Evolutionary conservation across 2,113 vertebrate genomes (phyloP).

Genomic region (Gymnogyps californianus): DNA sequence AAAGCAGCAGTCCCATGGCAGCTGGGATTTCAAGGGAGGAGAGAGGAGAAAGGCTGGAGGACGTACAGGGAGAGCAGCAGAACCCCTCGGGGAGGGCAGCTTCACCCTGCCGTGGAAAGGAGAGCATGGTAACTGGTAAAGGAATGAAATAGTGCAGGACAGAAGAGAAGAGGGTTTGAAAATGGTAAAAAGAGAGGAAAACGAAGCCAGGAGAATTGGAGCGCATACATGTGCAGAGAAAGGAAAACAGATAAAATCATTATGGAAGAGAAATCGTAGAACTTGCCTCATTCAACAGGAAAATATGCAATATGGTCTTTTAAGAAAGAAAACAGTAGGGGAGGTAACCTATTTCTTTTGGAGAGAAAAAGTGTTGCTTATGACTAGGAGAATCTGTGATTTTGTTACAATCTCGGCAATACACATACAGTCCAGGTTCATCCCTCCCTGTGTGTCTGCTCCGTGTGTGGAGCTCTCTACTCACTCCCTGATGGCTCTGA

Average conservation of each 20-base stretch:
- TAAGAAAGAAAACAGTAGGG: neutral
- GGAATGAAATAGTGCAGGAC: neutral
- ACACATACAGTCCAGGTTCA: rapidly evolving
- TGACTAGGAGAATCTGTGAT: neutral
- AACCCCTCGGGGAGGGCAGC: neutral
- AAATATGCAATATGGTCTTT: neutral
- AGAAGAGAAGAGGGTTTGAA: neutral
- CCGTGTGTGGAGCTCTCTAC: neutral
- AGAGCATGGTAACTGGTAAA: neutral
- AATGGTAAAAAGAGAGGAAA: neutral
- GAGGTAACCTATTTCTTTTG: neutral
- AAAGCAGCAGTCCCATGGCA: neutral
- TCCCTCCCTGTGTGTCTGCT: neutral
- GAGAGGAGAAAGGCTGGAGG: neutral
- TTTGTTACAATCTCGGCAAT: neutral
- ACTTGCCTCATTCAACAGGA: neutral
- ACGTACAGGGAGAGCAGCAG: neutral
- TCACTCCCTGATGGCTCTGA: neutral
- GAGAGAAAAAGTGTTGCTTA: neutral
- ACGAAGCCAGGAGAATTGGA: neutral
- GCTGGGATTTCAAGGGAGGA: neutral
- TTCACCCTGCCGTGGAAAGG: neutral
- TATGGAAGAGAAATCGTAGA: neutral
- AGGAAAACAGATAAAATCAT: neutral
- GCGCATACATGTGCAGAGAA: neutral